phyloP scores from a whole-genome alignment of 2,888 invertebrate genomes.

The Camptogramma bilineatum region DNA sequence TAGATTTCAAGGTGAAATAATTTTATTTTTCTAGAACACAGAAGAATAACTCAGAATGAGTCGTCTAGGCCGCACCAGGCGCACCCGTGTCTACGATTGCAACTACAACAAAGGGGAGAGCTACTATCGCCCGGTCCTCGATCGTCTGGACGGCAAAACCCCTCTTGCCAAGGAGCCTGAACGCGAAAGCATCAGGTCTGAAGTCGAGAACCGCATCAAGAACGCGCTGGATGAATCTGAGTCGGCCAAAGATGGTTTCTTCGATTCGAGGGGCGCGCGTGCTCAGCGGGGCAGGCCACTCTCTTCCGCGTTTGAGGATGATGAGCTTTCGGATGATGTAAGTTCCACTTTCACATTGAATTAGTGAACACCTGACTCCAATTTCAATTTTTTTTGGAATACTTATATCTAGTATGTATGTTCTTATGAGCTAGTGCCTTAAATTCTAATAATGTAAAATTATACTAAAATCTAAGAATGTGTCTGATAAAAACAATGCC shows the following conservation, averaged over 20 bases:
- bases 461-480: too few species aligned
- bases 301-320: constrained; percentile 76
- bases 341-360: constrained; percentile 46
- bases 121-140: constrained; percentile 91
- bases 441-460: too few species aligned
- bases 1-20: neutral
- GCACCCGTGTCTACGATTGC: constrained; percentile 93
- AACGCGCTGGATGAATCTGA: constrained; percentile 68
- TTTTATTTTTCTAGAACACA: constrained; percentile 15
- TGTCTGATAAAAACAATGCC: too few species aligned
- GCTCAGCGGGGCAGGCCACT: constrained; percentile 77
- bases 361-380: too few species aligned
- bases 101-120: constrained; percentile 94
- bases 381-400: too few species aligned
- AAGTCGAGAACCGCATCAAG: constrained; percentile 73
- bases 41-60: constrained; percentile 62
- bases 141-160: constrained; percentile 89
- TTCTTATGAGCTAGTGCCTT: too few species aligned
- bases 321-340: constrained; percentile 81
- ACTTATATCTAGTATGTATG: too few species aligned
- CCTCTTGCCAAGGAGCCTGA: constrained; percentile 67
- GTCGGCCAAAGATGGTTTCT: constrained; percentile 83
- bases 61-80: constrained; percentile 86
- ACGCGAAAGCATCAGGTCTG: constrained; percentile 65
- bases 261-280: constrained; percentile 87